Conservation (phyloP, 2,888 invertebrate genomes). For the Clanis bilineata region DNA sequence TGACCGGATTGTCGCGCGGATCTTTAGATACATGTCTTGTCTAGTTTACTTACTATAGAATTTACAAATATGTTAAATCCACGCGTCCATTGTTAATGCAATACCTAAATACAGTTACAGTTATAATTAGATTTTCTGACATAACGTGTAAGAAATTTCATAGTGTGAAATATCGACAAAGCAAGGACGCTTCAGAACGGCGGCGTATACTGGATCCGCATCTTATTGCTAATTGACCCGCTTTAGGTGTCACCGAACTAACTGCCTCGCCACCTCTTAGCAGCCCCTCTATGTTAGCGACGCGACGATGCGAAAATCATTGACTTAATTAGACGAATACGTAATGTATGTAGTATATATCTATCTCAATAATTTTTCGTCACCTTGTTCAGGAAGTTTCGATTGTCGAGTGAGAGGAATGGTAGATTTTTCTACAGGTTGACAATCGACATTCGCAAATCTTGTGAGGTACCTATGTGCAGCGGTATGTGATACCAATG, state of each 20-base stretch:
- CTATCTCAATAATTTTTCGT: conserved; percentile 6
- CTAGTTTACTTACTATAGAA: neutral
- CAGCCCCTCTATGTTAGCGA: conserved; percentile 36
- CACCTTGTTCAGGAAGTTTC: neutral
- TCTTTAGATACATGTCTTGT: no score
- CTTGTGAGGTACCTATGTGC: neutral
- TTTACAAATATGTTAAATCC: neutral
- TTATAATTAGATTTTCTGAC: neutral
- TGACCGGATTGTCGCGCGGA: no score
- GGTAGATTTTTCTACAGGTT: neutral
- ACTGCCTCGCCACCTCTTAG: conserved; percentile 36
- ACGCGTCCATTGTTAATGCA: neutral
- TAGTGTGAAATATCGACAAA: conserved; percentile 3
- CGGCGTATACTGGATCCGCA: conserved; percentile 25
- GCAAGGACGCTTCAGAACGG: conserved; percentile 14
- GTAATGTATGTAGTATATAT: conserved; percentile 16
- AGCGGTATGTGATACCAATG: neutral
- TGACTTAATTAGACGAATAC: conserved; percentile 34
- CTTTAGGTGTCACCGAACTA: conserved; percentile 45
- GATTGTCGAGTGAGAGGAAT: neutral
- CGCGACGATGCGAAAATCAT: conserved; percentile 39
- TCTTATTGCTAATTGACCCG: conserved; percentile 65
- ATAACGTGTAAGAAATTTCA: neutral
- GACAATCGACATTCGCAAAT: neutral
- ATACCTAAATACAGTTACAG: neutral